Base-by-base conservation (phyloP, 2,888 invertebrate species). In the Griposia aprilina region DNA sequence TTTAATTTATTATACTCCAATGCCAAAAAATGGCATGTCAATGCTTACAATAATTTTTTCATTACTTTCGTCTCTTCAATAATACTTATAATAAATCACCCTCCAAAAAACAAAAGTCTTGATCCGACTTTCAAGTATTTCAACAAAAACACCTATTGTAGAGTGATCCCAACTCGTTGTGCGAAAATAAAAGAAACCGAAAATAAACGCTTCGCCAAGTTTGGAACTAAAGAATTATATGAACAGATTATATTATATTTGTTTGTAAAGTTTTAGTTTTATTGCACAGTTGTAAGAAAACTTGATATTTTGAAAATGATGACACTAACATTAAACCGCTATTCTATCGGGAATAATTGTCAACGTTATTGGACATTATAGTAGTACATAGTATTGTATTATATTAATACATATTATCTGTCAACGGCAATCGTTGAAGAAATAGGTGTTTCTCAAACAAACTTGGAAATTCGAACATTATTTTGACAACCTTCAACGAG, bases 161-260 rank as follows among this genome's bases (percentile, higher is more conserved):
- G 15, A 83, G 55, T 62, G 77, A 71, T 83, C 41, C 36, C 52
- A 83, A 83, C 57, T 50, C 66, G 30, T 80, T 80, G 48, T 45
- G 57, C 65, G 68, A 83, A 65, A 78, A 68, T 83, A 78, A 83
- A 86, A 83, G 74, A 68, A 74, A 57, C 15, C 48, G 23, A 73
- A 83, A 86, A 78, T 68, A 78, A 78, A 78, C 41, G 74, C 63
- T 69, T 74, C 63, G 20, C 70, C 36, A 65, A 86, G 70, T 78
- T 83, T 74, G 11, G 26, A 84, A 45, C n/a, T 57, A 74, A 72
- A 87, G 45, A 60, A 79, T 84, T 79, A 74, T 69, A 60, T 57
- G 45, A 84, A 78, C 55, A 71, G 20, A 74, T 41, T 74, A 68
- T 78, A 74, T 41, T 74, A 68, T 78, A 52, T 70, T 71, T 74